A percentile compares a stretch with the other conserved stretches of the same genome.
phyloP scores from a whole-genome alignment of 2,888 invertebrate species.

The Andricus curvator region DNA sequence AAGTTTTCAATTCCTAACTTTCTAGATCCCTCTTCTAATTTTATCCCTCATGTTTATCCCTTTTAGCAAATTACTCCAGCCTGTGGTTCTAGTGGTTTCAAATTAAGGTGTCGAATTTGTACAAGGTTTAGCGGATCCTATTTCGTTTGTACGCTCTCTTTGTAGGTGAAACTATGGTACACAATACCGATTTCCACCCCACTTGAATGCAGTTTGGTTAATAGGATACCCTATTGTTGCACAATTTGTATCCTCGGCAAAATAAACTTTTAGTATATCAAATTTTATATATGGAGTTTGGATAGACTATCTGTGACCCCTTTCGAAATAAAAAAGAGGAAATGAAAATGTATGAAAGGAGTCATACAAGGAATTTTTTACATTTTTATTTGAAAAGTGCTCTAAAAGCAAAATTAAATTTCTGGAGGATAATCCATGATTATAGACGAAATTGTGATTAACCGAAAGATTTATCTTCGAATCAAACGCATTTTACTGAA shows the following conservation, averaged over 20 bases:
- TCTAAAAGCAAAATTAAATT: too few species aligned
- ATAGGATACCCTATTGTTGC: background rate
- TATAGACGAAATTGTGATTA: too few species aligned
- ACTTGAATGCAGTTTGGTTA: background rate
- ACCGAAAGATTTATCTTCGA: too few species aligned
- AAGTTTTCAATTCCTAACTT: constrained; percentile 20
- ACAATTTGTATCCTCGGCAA: background rate
- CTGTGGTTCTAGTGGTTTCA: constrained; percentile 22
- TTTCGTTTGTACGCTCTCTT: constrained; percentile 15
- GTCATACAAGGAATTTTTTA: too few species aligned
- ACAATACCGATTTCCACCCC: background rate
- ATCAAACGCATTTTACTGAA: too few species aligned
- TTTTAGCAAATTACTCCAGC: constrained; percentile 23
- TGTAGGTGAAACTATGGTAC: constrained; percentile 1
- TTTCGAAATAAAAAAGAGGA: too few species aligned
- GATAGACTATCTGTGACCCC: too few species aligned
- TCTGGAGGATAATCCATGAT: too few species aligned
- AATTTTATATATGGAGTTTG: background rate
- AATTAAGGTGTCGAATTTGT: constrained; percentile 37
- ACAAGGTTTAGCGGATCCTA: constrained; percentile 12
- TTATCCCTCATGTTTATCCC: constrained; percentile 5
- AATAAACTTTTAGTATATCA: background rate
- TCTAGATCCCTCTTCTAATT: background rate
- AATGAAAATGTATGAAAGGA: too few species aligned
- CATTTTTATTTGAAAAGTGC: too few species aligned